Percentiles rank a stretch among this genome's conserved stretches.
Evolutionary conservation across 2,888 invertebrate genomes (phyloP).

Genomic region (Mythimna impura): DNA sequence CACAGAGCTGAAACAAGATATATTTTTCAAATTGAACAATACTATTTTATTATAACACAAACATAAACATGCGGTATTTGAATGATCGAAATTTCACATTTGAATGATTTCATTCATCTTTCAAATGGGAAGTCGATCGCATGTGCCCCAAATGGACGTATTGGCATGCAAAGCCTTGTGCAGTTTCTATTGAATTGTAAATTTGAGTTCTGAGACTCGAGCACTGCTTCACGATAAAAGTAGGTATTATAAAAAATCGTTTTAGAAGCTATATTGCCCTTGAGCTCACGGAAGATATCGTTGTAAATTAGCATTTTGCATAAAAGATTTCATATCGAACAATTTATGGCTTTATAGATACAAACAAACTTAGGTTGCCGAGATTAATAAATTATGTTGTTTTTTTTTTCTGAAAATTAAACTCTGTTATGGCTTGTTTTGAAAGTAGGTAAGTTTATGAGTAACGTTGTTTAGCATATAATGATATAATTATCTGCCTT

Average conservation of each 20-base stretch:
- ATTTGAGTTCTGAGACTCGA: slow-evolving; percentile 85
- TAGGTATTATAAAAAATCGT: slow-evolving; percentile 71
- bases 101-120: slow-evolving; percentile 88
- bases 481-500: too few species aligned
- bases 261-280: slow-evolving; percentile 60
- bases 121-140: slow-evolving; percentile 87
- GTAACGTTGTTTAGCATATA: too few species aligned
- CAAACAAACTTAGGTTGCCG: slow-evolving; percentile 37
- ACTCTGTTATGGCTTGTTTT: neutral
- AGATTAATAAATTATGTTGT: slow-evolving; percentile 29
- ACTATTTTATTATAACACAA: slow-evolving; percentile 57
- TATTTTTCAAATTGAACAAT: slow-evolving; percentile 28
- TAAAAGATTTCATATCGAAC: slow-evolving; percentile 48
- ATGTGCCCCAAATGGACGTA: slow-evolving; percentile 88
- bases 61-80: slow-evolving; percentile 68
- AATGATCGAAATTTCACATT: slow-evolving; percentile 79
- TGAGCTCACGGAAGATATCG: slow-evolving; percentile 44
- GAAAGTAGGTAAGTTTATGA: neutral
- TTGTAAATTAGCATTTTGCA: slow-evolving; percentile 51
- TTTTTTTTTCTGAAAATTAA: slow-evolving; percentile 14
- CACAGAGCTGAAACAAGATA: slow-evolving; percentile 1
- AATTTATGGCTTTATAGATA: slow-evolving; percentile 56
- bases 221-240: slow-evolving; percentile 79
- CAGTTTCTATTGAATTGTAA: slow-evolving; percentile 89
- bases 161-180: slow-evolving; percentile 89